These are phyloP conservation scores for Tyto alba DNA, from an alignment of 2,113 vertebrate species.

Conservation along the genomic window DNA sequence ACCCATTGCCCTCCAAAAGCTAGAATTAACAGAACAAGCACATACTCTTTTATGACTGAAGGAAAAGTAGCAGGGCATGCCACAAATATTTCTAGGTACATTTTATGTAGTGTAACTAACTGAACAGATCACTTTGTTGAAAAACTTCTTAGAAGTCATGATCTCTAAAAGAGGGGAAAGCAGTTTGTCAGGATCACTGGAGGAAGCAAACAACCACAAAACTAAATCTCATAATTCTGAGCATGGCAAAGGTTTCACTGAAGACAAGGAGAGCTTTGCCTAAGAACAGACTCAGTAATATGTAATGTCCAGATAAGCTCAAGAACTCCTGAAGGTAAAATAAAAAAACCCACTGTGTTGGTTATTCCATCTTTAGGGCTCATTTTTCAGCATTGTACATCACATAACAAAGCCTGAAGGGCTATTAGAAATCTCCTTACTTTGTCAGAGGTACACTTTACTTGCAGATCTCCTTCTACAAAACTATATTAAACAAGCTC, in stretches of 20 bases:
- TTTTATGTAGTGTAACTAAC: slow-evolving; percentile 12
- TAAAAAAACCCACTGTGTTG: background rate
- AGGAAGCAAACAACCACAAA: background rate
- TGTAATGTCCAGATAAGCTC: background rate
- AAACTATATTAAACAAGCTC: background rate
- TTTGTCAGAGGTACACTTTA: background rate
- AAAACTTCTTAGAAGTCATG: background rate
- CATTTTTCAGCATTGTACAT: background rate
- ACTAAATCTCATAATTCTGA: background rate
- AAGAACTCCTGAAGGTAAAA: background rate
- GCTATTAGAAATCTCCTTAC: background rate
- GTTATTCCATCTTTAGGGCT: background rate
- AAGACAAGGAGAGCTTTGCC: background rate
- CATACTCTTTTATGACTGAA: slow-evolving; percentile 25
- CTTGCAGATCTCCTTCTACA: background rate
- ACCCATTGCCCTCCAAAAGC: slow-evolving; percentile 20
- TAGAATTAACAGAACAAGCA: slow-evolving; percentile 46
- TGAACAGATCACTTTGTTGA: background rate
- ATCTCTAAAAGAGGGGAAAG: background rate
- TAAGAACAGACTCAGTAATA: background rate
- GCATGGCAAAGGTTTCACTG: background rate
- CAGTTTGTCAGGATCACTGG: background rate
- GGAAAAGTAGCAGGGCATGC: background rate
- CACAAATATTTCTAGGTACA: background rate
- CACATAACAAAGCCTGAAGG: background rate